These are phyloP conservation scores for Torymus auratus DNA, from an alignment of 2,888 invertebrate genomes.

Conservation along the genomic window DNA sequence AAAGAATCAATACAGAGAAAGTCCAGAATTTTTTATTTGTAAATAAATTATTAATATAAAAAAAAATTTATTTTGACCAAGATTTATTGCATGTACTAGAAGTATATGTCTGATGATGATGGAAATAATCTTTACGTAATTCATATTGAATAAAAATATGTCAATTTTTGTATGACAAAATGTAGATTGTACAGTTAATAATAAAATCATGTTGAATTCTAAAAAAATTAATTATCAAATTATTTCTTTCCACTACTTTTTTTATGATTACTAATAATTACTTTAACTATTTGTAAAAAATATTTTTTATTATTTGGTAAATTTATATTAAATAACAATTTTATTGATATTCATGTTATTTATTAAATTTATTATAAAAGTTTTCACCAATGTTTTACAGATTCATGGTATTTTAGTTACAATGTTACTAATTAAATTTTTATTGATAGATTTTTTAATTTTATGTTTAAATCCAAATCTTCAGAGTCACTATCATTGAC, in stretches of 20 bases:
- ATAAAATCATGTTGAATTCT: not conserved
- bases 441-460: conserved; percentile 45
- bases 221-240: not conserved
- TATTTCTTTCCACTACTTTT: not conserved
- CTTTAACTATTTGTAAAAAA: not conserved
- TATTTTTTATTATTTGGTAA: conserved; percentile 3
- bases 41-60: not conserved
- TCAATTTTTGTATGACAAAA: not conserved
- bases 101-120: not conserved
- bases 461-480: conserved; percentile 54
- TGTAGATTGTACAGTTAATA: not conserved
- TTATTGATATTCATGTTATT: conserved; percentile 11
- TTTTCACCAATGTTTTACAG: conserved; percentile 1
- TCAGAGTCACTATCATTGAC: conserved; percentile 43
- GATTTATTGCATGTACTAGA: not conserved
- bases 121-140: not conserved
- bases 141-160: too few relatives aligned
- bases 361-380: not conserved
- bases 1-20: not conserved
- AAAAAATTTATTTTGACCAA: not conserved
- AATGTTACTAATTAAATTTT: not conserved
- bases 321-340: conserved; percentile 17
- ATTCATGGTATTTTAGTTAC: not conserved
- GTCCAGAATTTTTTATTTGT: conserved; percentile 2
- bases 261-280: not conserved